Base-by-base conservation (phyloP, 2,113 vertebrate species). In the Aplodontia rufa region DNA sequence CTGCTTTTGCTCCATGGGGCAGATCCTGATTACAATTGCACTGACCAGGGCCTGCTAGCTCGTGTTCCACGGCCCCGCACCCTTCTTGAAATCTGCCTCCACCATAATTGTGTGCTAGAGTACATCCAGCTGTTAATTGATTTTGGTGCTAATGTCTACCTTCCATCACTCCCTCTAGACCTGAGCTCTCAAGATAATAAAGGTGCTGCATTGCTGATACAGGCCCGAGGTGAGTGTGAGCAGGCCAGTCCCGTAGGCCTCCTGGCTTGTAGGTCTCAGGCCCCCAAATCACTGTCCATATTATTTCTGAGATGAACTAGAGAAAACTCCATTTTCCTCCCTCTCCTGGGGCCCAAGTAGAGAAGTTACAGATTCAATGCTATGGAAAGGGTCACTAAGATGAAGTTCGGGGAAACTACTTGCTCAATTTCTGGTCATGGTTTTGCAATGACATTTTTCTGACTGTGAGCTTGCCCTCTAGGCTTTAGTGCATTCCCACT, bases 21-120 rank as follows among this genome's bases (percentile, higher is more conserved):
- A 0, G 99, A 99, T 84, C 99, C 99, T 1, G 88, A 99, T 98
- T 99, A 99, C 93, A 99, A 99, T 98, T 99, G 99, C 98, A 99
- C 98, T 0, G 99, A 99, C 11, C 97, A 98, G 90, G 98, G 91
- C 72, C 98, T 99, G 40, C 93, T 99, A 17, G 97, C 98, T 14
- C 98, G 98, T 71, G 98, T 99, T 58, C 99, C 99, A 90, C 98
- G 98, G 87, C 99, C 99, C 45, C 99, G 99, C 95, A 99, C 99
- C 0, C 98, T 99, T 20, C 97, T 99, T 93, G 99, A 99, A 96
- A 98, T 98, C 96, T 99, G 99, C 89, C 98, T 99, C 64, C 98
- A 98, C 62, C 99, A 99, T 6, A 98, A 99, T 86, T 99, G 99
- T 81, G 98, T 95, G 37, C 80, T 96, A 0, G 98, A 99, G 66